Evolutionary conservation across 2,797 vertebrate genomes (phyloP).

Genomic region (Platalea minor): DNA sequence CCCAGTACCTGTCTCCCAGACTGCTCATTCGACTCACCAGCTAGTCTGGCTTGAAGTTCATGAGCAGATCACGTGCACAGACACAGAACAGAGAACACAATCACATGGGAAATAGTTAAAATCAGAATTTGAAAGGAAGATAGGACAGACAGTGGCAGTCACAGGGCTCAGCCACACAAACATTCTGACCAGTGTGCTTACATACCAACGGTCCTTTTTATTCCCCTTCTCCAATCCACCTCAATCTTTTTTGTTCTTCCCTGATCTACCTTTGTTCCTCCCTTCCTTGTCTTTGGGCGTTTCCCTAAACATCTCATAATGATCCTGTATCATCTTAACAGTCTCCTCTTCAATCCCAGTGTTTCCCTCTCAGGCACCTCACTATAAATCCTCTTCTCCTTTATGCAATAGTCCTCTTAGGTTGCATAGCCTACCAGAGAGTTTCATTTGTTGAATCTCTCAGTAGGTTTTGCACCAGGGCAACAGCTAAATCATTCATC

Average conservation of each 20-base stretch:
- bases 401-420: background rate
- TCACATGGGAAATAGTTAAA: background rate
- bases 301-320: background rate
- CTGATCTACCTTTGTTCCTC: background rate
- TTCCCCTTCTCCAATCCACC: background rate
- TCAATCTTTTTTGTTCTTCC: background rate
- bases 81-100: background rate
- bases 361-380: background rate
- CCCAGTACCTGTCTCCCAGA: background rate
- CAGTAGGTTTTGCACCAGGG: background rate
- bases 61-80: background rate
- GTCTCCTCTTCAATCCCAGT: background rate
- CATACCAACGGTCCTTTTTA: background rate
- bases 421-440: background rate
- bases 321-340: background rate
- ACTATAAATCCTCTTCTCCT: background rate
- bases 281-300: background rate
- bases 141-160: background rate
- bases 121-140: background rate
- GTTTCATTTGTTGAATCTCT: background rate
- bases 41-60: background rate
- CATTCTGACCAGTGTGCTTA: background rate
- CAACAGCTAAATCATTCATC: background rate
- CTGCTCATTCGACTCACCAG: background rate
- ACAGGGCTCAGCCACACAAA: background rate